Percentiles rank a stretch among this genome's conserved stretches.
These are phyloP conservation scores for Dufourea novaeangliae DNA, from an alignment of 1,140 invertebrate genomes.

Conservation along the genomic window DNA sequence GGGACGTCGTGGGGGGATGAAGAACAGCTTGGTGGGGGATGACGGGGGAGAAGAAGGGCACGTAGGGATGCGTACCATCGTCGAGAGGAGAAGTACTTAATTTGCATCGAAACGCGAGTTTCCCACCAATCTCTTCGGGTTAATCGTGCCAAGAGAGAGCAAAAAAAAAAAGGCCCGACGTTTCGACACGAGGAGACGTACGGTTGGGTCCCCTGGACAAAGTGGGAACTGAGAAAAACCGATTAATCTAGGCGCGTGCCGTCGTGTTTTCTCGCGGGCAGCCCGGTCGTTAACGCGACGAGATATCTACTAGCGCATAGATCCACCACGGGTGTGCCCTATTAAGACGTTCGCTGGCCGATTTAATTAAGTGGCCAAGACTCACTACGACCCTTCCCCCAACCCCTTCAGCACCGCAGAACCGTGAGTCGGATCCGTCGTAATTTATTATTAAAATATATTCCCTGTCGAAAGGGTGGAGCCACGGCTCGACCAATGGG, in stretches of 20 bases:
- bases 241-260: neutral
- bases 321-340: slow-evolving; percentile 30
- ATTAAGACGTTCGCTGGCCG: slow-evolving; percentile 66
- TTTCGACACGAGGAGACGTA: too few species aligned
- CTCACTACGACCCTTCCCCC: too few species aligned
- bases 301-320: slow-evolving; percentile 9
- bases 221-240: neutral
- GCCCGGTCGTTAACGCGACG: neutral
- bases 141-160: too few species aligned
- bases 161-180: too few species aligned
- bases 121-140: slow-evolving; percentile 33
- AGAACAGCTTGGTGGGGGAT: too few species aligned
- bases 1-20: neutral
- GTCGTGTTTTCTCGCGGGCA: neutral
- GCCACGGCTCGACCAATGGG: slow-evolving; percentile 75
- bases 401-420: slow-evolving; percentile 1
- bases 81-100: slow-evolving; percentile 73
- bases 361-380: slow-evolving; percentile 69
- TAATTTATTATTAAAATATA: slow-evolving; percentile 79
- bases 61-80: neutral
- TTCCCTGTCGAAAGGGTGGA: slow-evolving; percentile 75
- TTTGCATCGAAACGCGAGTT: slow-evolving; percentile 78
- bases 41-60: slow-evolving; percentile 25
- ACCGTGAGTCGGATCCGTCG: slow-evolving; percentile 65
- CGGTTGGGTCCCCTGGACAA: too few species aligned